phyloP scores from a whole-genome alignment of 2,888 invertebrate genomes.

The Megaustenia siamemsis region DNA sequence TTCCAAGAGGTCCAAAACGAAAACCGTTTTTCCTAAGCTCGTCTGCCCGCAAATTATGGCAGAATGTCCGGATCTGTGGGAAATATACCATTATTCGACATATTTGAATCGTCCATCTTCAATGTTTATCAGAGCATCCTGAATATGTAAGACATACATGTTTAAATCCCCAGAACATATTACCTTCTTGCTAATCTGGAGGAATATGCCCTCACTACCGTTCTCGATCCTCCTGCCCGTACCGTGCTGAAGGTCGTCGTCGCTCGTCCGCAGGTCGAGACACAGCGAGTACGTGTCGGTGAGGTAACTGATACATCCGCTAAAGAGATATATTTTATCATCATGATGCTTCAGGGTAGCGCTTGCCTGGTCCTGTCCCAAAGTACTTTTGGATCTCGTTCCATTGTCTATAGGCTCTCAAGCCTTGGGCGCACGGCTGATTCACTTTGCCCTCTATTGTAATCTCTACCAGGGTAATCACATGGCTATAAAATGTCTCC shows the following conservation, averaged over 20 bases:
- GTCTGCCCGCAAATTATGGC: neutral
- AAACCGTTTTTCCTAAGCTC: neutral
- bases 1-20: neutral
- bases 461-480: too few species aligned
- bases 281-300: neutral
- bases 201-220: neutral
- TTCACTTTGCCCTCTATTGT: too few species aligned
- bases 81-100: neutral
- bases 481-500: too few species aligned
- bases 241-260: conserved; percentile 14
- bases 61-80: neutral
- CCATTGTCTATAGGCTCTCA: too few species aligned
- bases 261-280: neutral
- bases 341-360: too few species aligned
- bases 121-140: neutral
- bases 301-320: too few species aligned
- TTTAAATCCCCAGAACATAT: neutral
- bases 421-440: too few species aligned
- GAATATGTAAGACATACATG: neutral
- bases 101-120: neutral
- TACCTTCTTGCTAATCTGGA: conserved; percentile 3
- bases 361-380: too few species aligned
- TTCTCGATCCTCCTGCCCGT: neutral
- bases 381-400: too few species aligned
- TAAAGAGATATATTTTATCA: too few species aligned